Evolutionary conservation across 2,888 invertebrate genomes (phyloP), one percentile per base, ranked within the genome.

Genomic region (Caenorhabditis japonica): DNA sequence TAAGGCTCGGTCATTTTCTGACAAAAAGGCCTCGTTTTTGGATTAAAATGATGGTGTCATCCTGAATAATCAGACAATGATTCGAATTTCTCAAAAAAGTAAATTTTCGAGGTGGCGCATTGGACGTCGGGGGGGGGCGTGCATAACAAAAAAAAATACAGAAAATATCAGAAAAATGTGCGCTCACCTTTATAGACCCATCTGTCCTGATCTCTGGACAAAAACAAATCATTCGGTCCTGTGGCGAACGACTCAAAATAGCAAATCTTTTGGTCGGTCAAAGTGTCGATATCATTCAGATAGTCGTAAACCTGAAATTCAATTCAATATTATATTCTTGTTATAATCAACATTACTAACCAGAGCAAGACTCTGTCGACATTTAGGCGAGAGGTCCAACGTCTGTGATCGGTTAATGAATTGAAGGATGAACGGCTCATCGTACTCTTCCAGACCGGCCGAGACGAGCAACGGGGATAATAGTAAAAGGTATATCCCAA

Each of bases 151-250:
- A n/a, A n/a, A n/a, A n/a, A n/a, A n/a, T n/a, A n/a, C n/a, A n/a
- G n/a, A n/a, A n/a, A n/a, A n/a, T n/a, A n/a, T n/a, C n/a, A n/a
- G n/a, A n/a, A n/a, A n/a, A n/a, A n/a, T n/a, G n/a, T n/a, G n/a
- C n/a, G n/a, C n/a, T 61, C 8, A 84, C 84, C 55, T 77, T 71
- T 74, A 69, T 83, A 86, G 34, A 86, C 82, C 86, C 86, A 86
- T 68, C 86, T 77, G 52, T 86, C 86, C 44, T 85, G 85, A 49
- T 84, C 84, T 23, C 83, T 68, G 4, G 77, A 76, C 2, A 79
- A 64, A 69, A 81, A 82, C 21, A 78, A 44, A 23, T 75, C 61
- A n/a, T 77, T 75, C 17, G 77, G 80, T 8, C 82, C 82, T 19
- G 83, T 83, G 12, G 79, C 82, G 51, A 80, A 86, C 2, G 86